phyloP scores from a whole-genome alignment of 2,113 vertebrate genomes.

The Spilogale gracilis region DNA sequence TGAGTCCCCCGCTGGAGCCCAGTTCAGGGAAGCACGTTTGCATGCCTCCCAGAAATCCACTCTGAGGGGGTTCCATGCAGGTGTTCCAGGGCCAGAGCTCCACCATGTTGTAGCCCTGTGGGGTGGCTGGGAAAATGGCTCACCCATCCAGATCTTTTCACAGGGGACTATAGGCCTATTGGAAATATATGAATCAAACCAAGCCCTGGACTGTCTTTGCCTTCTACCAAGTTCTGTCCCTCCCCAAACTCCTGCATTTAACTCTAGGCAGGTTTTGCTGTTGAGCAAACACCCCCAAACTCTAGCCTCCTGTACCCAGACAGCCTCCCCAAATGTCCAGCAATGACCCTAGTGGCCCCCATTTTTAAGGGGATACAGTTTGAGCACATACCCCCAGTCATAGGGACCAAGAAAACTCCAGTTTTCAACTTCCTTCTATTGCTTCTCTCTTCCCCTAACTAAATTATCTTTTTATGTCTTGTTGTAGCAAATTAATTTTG shows the following conservation, averaged over 20 bases:
- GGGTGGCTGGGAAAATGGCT: not conserved
- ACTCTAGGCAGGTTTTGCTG: not conserved
- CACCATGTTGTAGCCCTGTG: not conserved
- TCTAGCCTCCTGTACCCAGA: not conserved
- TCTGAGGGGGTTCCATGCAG: not conserved
- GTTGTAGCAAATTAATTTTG: not conserved
- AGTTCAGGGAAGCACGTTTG: not conserved
- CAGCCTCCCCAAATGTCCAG: not conserved
- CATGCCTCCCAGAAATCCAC: not conserved
- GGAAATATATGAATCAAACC: not conserved
- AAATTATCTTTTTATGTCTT: not conserved
- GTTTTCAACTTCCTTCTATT: not conserved
- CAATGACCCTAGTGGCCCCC: not conserved
- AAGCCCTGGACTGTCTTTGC: not conserved
- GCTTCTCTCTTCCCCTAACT: not conserved
- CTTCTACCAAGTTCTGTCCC: not conserved
- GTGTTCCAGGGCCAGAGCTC: not conserved
- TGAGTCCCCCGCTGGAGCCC: too few relatives aligned
- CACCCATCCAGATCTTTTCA: not conserved
- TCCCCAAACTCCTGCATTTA: not conserved
- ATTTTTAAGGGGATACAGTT: not conserved
- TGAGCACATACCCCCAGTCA: not conserved
- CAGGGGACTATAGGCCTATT: not conserved
- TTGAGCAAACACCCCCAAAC: not conserved
- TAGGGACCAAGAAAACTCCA: not conserved